Conservation (phyloP, 2,888 invertebrate species). For the Thyatira batis region DNA sequence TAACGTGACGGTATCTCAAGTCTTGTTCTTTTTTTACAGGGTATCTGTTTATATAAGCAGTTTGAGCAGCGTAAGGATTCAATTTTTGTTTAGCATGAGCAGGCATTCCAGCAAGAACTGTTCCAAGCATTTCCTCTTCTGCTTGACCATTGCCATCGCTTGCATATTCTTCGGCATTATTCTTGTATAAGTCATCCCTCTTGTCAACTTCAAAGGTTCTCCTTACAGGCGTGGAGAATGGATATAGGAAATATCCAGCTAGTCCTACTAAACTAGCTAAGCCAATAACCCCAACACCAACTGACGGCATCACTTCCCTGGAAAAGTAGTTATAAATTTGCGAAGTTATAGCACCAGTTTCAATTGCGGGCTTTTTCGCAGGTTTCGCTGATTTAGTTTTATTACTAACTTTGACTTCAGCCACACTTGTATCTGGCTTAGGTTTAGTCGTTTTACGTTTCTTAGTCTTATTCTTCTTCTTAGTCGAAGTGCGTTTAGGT, state of each 20-base stretch:
- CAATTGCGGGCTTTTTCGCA: slow-evolving; percentile 67
- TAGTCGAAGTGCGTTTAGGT: slow-evolving; percentile 67
- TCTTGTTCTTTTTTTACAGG: slow-evolving; percentile 73
- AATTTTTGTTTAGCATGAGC: slow-evolving; percentile 71
- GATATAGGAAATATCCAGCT: slow-evolving; percentile 89
- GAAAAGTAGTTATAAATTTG: slow-evolving; percentile 90
- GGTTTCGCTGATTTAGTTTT: slow-evolving; percentile 77
- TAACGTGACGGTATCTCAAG: slow-evolving; percentile 70
- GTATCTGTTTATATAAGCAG: slow-evolving; percentile 63
- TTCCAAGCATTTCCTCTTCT: slow-evolving; percentile 89
- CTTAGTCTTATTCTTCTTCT: slow-evolving; percentile 82
- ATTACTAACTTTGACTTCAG: slow-evolving; percentile 76
- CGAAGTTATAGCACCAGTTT: slow-evolving; percentile 84
- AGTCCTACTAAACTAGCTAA: slow-evolving; percentile 88
- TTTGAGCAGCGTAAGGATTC: slow-evolving; percentile 74
- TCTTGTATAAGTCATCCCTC: slow-evolving; percentile 85
- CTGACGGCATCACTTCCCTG: slow-evolving; percentile 90
- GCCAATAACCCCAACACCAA: slow-evolving; percentile 89
- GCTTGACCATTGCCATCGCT: slow-evolving; percentile 86
- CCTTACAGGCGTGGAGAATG: slow-evolving; percentile 85
- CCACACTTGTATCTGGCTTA: slow-evolving; percentile 54
- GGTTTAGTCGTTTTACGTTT: slow-evolving; percentile 81
- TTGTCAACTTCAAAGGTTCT: slow-evolving; percentile 86
- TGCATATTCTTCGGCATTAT: slow-evolving; percentile 86
- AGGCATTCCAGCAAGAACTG: slow-evolving; percentile 88